Conservation (phyloP, 2,113 vertebrate species). For the Irena cyanogastra region DNA sequence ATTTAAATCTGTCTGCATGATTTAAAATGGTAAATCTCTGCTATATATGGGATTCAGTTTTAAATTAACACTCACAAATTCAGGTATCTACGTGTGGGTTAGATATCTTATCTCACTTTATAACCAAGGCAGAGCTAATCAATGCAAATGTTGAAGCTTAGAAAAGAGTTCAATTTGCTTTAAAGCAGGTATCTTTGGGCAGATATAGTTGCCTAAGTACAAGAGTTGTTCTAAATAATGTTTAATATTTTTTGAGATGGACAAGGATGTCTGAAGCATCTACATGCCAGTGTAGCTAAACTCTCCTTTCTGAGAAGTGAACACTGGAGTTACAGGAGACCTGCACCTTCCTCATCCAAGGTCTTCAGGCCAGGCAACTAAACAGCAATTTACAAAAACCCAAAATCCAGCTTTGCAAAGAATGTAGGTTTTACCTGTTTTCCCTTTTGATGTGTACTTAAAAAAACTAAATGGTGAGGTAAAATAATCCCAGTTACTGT, state of each 20-base stretch:
- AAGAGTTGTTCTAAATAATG: neutral
- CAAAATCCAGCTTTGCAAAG: neutral
- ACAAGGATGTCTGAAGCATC: neutral
- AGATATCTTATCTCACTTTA: neutral
- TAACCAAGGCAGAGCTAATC: neutral
- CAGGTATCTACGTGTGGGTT: neutral
- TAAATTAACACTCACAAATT: neutral
- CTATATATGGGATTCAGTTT: neutral
- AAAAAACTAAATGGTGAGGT: neutral
- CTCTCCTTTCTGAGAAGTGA: neutral
- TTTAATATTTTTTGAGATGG: neutral
- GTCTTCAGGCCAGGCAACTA: neutral
- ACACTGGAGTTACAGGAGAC: neutral
- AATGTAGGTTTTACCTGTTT: neutral
- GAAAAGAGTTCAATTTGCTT: neutral
- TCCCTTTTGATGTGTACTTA: neutral
- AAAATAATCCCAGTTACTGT: neutral
- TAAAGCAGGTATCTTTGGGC: neutral
- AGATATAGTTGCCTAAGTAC: neutral
- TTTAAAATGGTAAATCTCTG: neutral
- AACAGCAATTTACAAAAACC: neutral
- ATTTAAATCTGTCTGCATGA: neutral
- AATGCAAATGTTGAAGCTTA: neutral
- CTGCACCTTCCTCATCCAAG: neutral
- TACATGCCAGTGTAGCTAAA: neutral